phyloP scores from a whole-genome alignment of 2,888 invertebrate genomes.

The Cistogaster globosa region DNA sequence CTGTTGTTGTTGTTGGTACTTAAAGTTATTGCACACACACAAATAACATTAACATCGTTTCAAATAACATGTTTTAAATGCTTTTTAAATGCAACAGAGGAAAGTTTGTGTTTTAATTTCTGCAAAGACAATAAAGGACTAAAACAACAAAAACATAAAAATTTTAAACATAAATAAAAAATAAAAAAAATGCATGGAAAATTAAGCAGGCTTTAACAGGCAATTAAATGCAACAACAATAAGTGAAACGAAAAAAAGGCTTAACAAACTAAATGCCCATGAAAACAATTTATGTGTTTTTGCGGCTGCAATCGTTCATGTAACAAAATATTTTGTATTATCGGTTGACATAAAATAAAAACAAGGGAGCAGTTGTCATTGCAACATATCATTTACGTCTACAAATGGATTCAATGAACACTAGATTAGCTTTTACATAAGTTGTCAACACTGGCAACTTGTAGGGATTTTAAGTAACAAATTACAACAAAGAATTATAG shows the following conservation, averaged over 20 bases:
- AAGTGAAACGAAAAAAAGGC: not conserved
- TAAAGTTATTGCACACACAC: slow-evolving; percentile 29
- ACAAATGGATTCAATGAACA: slow-evolving; percentile 3
- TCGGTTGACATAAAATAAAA: slow-evolving; percentile 28
- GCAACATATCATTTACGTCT: slow-evolving; percentile 18
- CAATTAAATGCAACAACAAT: slow-evolving; percentile 54
- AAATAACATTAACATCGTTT: slow-evolving; percentile 52
- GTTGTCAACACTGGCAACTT: not conserved
- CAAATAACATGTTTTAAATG: slow-evolving; percentile 53
- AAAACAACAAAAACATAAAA: not conserved
- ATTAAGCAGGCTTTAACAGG: slow-evolving; percentile 57
- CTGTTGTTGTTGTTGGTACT: not conserved
- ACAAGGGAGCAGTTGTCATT: slow-evolving; percentile 3
- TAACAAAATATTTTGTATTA: slow-evolving; percentile 32
- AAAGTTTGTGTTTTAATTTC: not conserved
- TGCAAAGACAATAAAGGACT: slow-evolving; percentile 8
- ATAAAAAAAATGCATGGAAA: not conserved
- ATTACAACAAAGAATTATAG: too few species aligned
- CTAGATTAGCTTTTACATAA: not conserved
- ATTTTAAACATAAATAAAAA: not conserved
- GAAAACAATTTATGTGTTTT: slow-evolving; percentile 58
- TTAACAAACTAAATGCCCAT: slow-evolving; percentile 50
- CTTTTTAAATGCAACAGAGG: slow-evolving; percentile 7
- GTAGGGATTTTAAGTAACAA: not conserved
- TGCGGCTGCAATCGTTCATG: slow-evolving; percentile 24